Conservation (phyloP, 2,797 vertebrate genomes). For the Cynodonichthys magdalenae region DNA sequence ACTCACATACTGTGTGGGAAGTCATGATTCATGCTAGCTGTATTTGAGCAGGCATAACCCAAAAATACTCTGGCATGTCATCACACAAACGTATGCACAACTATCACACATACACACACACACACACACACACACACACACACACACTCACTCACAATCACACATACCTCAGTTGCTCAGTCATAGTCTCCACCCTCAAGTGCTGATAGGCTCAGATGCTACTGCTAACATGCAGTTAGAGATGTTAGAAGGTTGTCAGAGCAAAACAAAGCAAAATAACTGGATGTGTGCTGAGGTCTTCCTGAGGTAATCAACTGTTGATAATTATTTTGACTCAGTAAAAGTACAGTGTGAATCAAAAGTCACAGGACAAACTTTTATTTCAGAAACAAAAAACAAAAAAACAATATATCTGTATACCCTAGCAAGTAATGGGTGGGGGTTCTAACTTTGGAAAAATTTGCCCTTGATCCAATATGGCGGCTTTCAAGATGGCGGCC, state of each 20-base stretch:
- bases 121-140: conserved; percentile 50
- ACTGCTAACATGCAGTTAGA: conserved; percentile 52
- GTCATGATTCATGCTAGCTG: conserved; percentile 87
- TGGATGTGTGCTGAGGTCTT: conserved; percentile 51
- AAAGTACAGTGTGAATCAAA: not conserved
- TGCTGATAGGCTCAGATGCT: conserved; percentile 59
- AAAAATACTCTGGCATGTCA: conserved; percentile 79
- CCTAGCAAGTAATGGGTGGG: too few relatives aligned
- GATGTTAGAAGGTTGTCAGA: conserved; percentile 62
- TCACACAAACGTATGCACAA: conserved; percentile 62
- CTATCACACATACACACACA: conserved; percentile 33
- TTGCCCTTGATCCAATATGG: too few relatives aligned
- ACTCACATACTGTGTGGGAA: conserved; percentile 85
- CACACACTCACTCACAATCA: conserved; percentile 46
- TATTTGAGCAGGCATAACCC: conserved; percentile 77
- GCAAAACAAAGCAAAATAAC: conserved; percentile 64
- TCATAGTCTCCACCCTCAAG: conserved; percentile 72
- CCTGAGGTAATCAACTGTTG: conserved; percentile 73
- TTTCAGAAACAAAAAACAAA: too few relatives aligned
- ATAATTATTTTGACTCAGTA: conserved; percentile 3
- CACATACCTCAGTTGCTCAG: conserved; percentile 66
- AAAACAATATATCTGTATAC: too few relatives aligned
- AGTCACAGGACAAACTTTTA: too few relatives aligned
- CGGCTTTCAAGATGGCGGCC: too few relatives aligned
- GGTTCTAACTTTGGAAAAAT: too few relatives aligned